Base-by-base conservation (phyloP, 2,113 vertebrate species). In the Micromys minutus region DNA sequence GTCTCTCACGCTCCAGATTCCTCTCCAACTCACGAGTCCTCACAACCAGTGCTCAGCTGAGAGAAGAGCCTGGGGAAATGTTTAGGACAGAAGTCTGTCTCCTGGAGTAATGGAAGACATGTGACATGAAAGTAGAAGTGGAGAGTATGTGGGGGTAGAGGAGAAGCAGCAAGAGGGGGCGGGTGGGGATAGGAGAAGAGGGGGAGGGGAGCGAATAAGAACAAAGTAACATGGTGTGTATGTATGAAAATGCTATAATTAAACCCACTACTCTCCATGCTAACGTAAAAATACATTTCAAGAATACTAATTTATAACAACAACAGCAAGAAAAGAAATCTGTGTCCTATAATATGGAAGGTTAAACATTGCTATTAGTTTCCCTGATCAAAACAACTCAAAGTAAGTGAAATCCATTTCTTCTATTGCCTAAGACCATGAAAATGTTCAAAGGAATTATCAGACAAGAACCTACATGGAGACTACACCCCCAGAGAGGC, bases 371-470 rank as follows among this genome's bases (percentile, higher is more conserved):
- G 17, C 34, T 87, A 89, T 59, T 57, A 81, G 8, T 24, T 7
- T 93, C 47, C 22, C 29, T 79, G 39, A 36, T 94, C 21, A 63
- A 75, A 84, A 67, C 16, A 50, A 86, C 72, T 55, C 34, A 92
- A 84, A 80, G 71, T 74, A 31, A n/a, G 0, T 55, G 34, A 84
- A 94, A 92, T n/a, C 52, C 69, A 91, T 79, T 80, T 87, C 85
- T 71, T 69, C 77, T 42, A 86, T 57, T 83, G 89, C 87, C 42
- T 77, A 74, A 96, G 89, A 77, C 76, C 55, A 26, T 50, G 36
- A 72, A 89, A 84, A 29, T 85, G 31, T 42, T 71, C 10, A 93
- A 81, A 85, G 87, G 17, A 72, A 90, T 88, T 92, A 89, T 81
- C 21, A 80, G 47, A n/a, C 19, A 55, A 75, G 90, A 95, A 80